Evolutionary conservation across 1,140 invertebrate species (phyloP), one percentile per base, ranked within the genome.

Genomic region (Drosophila orosa): DNA sequence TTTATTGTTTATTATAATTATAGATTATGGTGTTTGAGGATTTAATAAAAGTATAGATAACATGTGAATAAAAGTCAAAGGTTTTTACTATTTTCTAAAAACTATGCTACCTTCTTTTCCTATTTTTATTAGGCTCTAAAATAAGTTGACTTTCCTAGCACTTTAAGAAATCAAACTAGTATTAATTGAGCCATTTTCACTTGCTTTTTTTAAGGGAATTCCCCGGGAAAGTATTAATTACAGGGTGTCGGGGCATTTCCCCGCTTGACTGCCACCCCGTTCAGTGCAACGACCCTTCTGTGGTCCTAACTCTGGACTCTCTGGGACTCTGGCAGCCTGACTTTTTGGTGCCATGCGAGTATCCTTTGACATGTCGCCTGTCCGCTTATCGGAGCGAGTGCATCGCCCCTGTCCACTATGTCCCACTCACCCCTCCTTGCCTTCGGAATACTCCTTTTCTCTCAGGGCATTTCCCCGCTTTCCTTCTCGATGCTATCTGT

Each of bases 361-460:
- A 78, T 78, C 80, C 71, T 74, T 82, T 82, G 68, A 71, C 74
- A 74, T 78, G 67, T 73, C 68, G 48, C 33, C 47, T 82, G 74
- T 78, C 60, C 82, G 37, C 75, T 87, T 87, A 87, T 87, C 83
- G 60, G 42, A 71, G 42, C 50, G 65, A 87, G 83, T 87, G 83
- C 83, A 87, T 87, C 76, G 83, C 84, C 68, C 83, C 72, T 62
- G 62, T 66, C 45, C 66, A 52, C 69, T 68, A 19, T n/a, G n/a
- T 63, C 29, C 47, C 13, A 10, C n/a, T 44, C 29, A 40, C 35
- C 47, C 44, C 1, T 35, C 25, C 1, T 35, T 22, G 6, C 33
- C 48, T 3, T 1, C 7, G 17, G 48, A 52, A 24, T 31, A 17
- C 15, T 29, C 17, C 55, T 39, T 33, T 62, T 29, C 40, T 35